phyloP scores from a whole-genome alignment of 2,888 invertebrate genomes.

The Odontomyia ornata region DNA sequence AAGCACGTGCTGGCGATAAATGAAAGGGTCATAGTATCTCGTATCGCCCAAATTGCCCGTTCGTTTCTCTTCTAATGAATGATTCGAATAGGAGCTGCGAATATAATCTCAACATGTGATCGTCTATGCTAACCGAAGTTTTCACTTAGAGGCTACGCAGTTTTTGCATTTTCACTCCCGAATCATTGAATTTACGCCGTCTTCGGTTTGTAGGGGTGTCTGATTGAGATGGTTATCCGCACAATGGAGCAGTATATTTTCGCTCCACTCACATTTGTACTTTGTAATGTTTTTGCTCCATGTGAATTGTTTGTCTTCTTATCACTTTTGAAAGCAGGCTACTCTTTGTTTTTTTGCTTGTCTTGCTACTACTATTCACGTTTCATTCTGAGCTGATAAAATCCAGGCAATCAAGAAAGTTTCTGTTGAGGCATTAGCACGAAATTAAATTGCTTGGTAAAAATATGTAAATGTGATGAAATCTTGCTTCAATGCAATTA shows the following conservation, averaged over 20 bases:
- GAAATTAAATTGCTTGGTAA: too few relatives aligned
- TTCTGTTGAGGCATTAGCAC: too few relatives aligned
- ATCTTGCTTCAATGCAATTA: too few relatives aligned
- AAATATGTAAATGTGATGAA: too few relatives aligned
- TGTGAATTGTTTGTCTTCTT: constrained; percentile 32
- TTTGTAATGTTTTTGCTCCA: constrained; percentile 23
- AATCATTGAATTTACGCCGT: too few relatives aligned
- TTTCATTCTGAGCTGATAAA: too few relatives aligned
- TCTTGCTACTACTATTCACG: not conserved
- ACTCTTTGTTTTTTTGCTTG: not conserved
- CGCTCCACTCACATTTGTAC: not conserved
- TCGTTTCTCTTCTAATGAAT: too few relatives aligned
- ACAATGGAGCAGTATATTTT: not conserved
- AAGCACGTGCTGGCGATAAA: constrained; percentile 20
- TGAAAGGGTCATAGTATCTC: not conserved
- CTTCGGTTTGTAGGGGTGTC: not conserved
- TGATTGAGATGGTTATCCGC: not conserved
- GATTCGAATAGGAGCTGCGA: not conserved
- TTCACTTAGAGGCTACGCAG: not conserved
- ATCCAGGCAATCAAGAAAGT: too few relatives aligned
- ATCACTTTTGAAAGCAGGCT: constrained; percentile 3
- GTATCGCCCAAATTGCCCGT: too few relatives aligned
- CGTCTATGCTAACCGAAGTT: not conserved
- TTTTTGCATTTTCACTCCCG: not conserved
- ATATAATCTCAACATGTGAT: constrained; percentile 38